Evolutionary conservation across 2,888 invertebrate genomes (phyloP).

Genomic region (Artemia sinica): DNA sequence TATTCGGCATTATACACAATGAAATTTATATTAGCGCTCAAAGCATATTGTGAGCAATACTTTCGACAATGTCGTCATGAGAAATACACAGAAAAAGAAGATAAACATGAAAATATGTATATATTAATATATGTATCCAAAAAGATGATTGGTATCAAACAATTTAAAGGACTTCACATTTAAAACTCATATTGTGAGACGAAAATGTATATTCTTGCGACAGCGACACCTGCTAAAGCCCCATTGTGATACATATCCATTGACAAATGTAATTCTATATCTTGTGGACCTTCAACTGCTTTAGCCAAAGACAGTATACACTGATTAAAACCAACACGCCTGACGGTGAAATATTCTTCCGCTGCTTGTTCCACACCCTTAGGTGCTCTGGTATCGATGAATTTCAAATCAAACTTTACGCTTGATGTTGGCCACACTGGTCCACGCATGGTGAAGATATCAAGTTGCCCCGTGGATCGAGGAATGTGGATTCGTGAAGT

Average conservation of each 20-base stretch:
- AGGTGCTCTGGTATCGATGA: constrained; percentile 41
- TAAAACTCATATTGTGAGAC: constrained; percentile 67
- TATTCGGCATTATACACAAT: too few species aligned
- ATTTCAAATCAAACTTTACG: constrained; percentile 54
- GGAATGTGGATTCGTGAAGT: constrained; percentile 63
- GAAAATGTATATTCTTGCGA: constrained; percentile 66
- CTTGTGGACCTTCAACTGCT: constrained; percentile 69
- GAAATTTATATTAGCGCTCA: too few species aligned
- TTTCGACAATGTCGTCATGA: too few species aligned
- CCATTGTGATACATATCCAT: constrained; percentile 63
- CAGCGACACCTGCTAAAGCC: constrained; percentile 57
- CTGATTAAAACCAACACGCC: constrained; percentile 42
- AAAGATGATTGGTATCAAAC: not conserved
- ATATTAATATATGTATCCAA: not conserved
- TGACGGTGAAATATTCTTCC: constrained; percentile 35
- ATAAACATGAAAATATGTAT: not conserved
- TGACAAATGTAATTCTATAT: constrained; percentile 64
- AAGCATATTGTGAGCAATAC: too few species aligned
- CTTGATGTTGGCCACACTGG: constrained; percentile 50
- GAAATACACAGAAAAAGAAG: too few species aligned
- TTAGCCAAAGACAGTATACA: constrained; percentile 56
- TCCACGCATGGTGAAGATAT: constrained; percentile 74
- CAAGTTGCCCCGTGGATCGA: constrained; percentile 40
- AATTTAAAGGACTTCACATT: constrained; percentile 25
- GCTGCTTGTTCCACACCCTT: constrained; percentile 33